Evolutionary conservation across 2,797 vertebrate genomes (phyloP), one percentile per base, ranked within the genome.

Genomic region (Bradypodion ventrale): DNA sequence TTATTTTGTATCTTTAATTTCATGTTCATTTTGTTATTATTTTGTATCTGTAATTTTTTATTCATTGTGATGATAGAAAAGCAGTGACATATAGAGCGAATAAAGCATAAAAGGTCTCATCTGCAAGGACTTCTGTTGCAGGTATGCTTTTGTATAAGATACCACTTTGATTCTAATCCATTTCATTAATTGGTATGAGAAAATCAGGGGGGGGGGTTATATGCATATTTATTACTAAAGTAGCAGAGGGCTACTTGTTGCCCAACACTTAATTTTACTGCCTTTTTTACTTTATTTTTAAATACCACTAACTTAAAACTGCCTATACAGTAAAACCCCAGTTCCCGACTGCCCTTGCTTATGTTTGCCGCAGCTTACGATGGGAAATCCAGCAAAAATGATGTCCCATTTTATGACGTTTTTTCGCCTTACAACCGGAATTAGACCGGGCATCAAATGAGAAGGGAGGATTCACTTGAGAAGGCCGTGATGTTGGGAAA

Each of bases 111-210:
- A 88, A 94, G 96, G 90, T 96, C 96, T 70, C 97, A 98, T 77
- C 94, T 98, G 12, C 97, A 97, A 49, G 97, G 97, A 85, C 95
- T 98, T 7, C 95, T 98, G 76, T 92, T 98, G 69, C 97, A 98
- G 97, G 97, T 98, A 96, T 78, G 68, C 76, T 88, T 81, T 88
- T 80, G 74, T 82, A 27, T 56, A n/a, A 78, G 1, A 37, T 66
- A 10, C 7, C 46, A 27, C 16, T 82, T 85, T 78, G 16, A 42
- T 32, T 72, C n/a, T 15, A 78, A 88, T 83, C 68, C 66, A 1
- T 80, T 87, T 37, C 63, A 4, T 63, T 25, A n/a, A 60, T 13
- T 0, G 0, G 25, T 37, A 32, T 74, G 73, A 44, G n/a, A 75
- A 6, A 44, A 37, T 0, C 44, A 63, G 85, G 25, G 25, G 25